Evolutionary conservation across 2,797 vertebrate species (phyloP).

Genomic region (Halcyon badia): DNA sequence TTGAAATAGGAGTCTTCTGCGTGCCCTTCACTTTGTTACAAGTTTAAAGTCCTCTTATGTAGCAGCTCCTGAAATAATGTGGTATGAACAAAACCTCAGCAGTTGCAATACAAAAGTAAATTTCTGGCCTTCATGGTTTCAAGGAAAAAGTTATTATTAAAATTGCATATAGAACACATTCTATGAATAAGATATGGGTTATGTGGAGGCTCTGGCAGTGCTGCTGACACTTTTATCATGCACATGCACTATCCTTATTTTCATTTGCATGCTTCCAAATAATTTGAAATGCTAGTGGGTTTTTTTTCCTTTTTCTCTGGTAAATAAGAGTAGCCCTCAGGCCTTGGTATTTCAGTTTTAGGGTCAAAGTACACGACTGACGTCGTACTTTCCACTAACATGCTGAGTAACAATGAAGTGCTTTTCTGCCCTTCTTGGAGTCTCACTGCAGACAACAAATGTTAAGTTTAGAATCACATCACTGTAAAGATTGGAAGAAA

Average conservation of each 20-base stretch:
- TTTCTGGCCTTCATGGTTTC: not conserved
- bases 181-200: not conserved
- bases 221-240: not conserved
- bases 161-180: not conserved
- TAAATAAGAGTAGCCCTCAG: not conserved
- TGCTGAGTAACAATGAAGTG: not conserved
- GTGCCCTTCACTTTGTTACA: accelerated
- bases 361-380: not conserved
- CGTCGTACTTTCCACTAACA: not conserved
- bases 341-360: slow-evolving; percentile 15
- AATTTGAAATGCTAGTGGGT: not conserved
- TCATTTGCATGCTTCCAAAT: not conserved
- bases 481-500: too few species aligned
- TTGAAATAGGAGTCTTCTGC: not conserved
- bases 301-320: not conserved
- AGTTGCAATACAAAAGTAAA: not conserved
- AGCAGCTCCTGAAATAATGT: not conserved
- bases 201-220: not conserved
- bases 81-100: not conserved
- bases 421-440: not conserved
- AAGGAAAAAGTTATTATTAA: not conserved
- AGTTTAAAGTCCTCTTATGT: not conserved
- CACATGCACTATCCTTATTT: not conserved
- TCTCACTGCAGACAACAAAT: not conserved
- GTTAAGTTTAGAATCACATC: not conserved